Evolutionary conservation across 1,140 invertebrate species (phyloP), one percentile per base, ranked within the genome.

Genomic region (Diorhabda sublineata): DNA sequence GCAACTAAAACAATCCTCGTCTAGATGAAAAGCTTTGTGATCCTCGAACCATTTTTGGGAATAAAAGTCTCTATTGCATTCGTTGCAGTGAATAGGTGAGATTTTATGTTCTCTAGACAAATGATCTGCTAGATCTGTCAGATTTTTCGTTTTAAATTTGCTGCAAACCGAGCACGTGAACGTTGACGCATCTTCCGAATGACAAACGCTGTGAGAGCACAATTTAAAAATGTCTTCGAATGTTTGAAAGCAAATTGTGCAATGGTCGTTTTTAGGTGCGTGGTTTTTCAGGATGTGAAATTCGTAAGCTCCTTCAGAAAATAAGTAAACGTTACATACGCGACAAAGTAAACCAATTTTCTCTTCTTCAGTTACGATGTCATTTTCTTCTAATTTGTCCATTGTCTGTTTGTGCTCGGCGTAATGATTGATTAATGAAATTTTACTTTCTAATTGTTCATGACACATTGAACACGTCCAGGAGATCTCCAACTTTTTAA

Each of bases 361-460:
- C 1, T 26, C 26, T 26, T 26, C 26, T 26, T 26, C 26, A 26
- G 26, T 26, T 26, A 26, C 26, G 26, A 26, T 26, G 26, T 26
- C 26, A 26, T 26, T 26, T 26, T 78, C 75, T 6, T 68, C 73
- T 6, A 52, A 52, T 52, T 52, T 6, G n/a, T 52, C 47, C n/a
- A n/a, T 52, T 4, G 2, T 52, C 6, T 4, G 47, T 52, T 52
- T 52, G n/a, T 52, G 47, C n/a, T 3, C 47, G 6, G 2, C 47
- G n/a, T 52, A 52, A 52, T 52, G 47, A 3, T 52, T 3, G n/a
- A 52, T 6, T n/a, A 52, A 4, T 52, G 6, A n/a, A 2, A 8
- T n/a, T 52, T 52, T 52, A 8, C n/a, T n/a, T 4, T 52, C n/a
- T 6, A 8, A 52, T n/a, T 52, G 6, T 52, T 52, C 47, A 3